Base-by-base conservation (phyloP, 1,140 invertebrate species). In the Apolygus lucorum region DNA sequence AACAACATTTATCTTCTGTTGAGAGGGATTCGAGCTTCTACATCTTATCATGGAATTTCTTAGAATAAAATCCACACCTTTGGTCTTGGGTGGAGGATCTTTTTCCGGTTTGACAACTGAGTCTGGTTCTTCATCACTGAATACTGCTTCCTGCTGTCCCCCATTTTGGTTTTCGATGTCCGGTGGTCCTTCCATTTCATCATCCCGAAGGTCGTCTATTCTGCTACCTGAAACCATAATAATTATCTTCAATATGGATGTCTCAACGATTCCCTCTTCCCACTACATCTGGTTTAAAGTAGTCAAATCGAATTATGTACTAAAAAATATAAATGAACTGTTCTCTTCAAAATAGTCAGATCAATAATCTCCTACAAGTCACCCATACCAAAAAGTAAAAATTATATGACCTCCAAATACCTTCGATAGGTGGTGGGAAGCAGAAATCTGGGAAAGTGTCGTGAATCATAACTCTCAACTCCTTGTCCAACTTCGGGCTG, bases 381-480 rank as follows among this genome's bases (percentile, higher is more conserved):
- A n/a, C n/a, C n/a, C n/a, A n/a, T n/a, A n/a, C n/a, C n/a, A n/a
- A n/a, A n/a, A n/a, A n/a, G n/a, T n/a, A n/a, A n/a, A n/a, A n/a
- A n/a, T n/a, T n/a, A n/a, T n/a, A n/a, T n/a, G n/a, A n/a, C n/a
- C n/a, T n/a, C n/a, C 34, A 42, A 42, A 4, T 42, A 75, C 75
- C 74, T 74, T 77, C 75, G 13, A 71, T 52, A 70, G 79, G 76
- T 49, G 81, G 78, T 28, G 84, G 80, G 63, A 85, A 83, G 76
- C 92, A 95, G 80, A 97, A 96, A 80, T 97, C 94, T 74, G 90
- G 87, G 78, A 97, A 97, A 68, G 90, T 92, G 76, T 95, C 93
- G 71, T 90, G 84, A 63, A 98, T 89, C 76, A 94, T 88, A 69
- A 83, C 85, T 59, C 92, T 81, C 65, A 98, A 80, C 78, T 98